Conservation (phyloP, 2,113 vertebrate genomes). For the Urocolius indicus region DNA sequence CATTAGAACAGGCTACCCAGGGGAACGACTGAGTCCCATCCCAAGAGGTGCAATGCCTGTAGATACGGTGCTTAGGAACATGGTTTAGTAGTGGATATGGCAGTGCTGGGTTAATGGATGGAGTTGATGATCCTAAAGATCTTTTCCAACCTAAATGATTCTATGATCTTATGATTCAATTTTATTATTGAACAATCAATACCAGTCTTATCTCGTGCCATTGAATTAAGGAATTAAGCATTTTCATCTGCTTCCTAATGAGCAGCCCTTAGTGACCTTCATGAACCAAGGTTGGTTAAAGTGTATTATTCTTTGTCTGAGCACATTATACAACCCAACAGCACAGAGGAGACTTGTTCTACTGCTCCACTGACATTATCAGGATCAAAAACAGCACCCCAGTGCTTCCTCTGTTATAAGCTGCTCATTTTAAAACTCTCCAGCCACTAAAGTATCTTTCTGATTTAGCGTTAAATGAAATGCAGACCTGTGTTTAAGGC, state of each 20-base stretch:
- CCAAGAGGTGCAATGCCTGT: too few relatives aligned
- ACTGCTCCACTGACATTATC: not conserved
- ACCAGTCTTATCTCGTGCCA: not conserved
- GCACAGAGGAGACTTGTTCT: not conserved
- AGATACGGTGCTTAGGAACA: too few relatives aligned
- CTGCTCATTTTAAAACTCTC: not conserved
- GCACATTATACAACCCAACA: not conserved
- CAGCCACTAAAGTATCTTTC: accelerated
- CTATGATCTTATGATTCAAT: not conserved
- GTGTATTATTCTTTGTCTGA: not conserved
- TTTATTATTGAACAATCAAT: not conserved
- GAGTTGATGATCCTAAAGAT: too few relatives aligned
- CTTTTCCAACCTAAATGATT: too few relatives aligned
- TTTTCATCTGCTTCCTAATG: not conserved
- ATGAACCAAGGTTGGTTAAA: accelerated
- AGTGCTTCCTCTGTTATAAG: accelerated
- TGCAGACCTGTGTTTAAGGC: not conserved
- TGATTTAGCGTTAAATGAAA: not conserved
- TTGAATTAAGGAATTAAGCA: not conserved
- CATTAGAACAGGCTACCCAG: too few relatives aligned
- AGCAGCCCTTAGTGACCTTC: not conserved
- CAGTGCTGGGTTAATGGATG: too few relatives aligned
- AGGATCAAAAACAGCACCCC: not conserved
- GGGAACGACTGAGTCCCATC: too few relatives aligned
- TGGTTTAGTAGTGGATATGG: too few relatives aligned